Conservation (phyloP, 2,888 invertebrate species). For the Diploptera punctata region DNA sequence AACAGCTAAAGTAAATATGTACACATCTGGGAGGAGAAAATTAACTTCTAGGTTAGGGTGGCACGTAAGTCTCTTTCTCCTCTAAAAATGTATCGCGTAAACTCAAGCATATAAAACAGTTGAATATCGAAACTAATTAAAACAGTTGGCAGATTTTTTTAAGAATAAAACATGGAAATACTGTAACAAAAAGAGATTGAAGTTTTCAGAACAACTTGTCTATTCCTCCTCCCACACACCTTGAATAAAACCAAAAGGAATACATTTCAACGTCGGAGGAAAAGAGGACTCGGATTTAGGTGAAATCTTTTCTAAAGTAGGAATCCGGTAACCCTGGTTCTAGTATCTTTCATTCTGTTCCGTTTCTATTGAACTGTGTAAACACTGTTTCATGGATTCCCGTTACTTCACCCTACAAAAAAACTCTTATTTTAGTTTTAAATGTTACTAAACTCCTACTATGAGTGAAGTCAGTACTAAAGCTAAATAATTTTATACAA, state of each 20-base stretch:
- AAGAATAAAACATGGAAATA: background rate
- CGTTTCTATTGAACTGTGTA: constrained; percentile 4
- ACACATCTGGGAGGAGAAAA: too few relatives aligned
- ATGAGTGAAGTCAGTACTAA: too few relatives aligned
- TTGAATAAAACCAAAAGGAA: background rate
- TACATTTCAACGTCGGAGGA: background rate
- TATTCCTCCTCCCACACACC: background rate
- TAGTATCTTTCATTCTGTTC: background rate
- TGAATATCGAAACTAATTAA: constrained; percentile 19
- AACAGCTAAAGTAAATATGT: too few relatives aligned
- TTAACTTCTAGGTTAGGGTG: too few relatives aligned
- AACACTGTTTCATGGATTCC: background rate
- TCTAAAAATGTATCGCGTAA: too few relatives aligned
- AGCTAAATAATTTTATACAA: too few relatives aligned
- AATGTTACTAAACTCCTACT: too few relatives aligned
- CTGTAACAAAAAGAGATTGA: background rate
- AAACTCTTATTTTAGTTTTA: too few relatives aligned
- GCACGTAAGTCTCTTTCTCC: too few relatives aligned
- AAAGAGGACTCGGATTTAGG: background rate
- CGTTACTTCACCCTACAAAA: too few relatives aligned
- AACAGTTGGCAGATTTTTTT: constrained; percentile 1
- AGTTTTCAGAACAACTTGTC: constrained; percentile 11
- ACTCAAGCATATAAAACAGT: too few relatives aligned
- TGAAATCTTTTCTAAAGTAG: background rate
- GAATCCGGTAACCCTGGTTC: background rate